A percentile compares a stretch with the other conserved stretches of the same genome.
Evolutionary conservation across 2,113 vertebrate species (phyloP).

Genomic region (Malurus alboscapulatus): DNA sequence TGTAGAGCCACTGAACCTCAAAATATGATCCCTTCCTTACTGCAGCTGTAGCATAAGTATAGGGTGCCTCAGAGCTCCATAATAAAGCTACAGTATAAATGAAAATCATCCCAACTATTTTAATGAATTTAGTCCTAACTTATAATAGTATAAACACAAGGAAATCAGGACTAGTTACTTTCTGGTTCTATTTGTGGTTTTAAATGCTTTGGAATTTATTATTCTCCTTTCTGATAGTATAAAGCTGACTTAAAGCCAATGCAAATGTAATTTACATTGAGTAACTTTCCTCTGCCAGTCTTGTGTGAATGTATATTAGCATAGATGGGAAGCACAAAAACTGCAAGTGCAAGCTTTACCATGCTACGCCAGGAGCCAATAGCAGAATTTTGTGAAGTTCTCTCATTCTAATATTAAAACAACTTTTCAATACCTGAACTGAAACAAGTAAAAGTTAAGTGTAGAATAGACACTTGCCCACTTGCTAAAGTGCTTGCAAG

Average conservation of each 20-base stretch:
- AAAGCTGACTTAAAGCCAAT: conserved; percentile 35
- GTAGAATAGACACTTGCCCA: not conserved
- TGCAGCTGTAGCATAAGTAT: not conserved
- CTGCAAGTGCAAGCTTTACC: not conserved
- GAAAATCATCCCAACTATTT: not conserved
- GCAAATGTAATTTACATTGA: conserved; percentile 51
- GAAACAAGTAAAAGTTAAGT: not conserved
- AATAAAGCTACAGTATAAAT: not conserved
- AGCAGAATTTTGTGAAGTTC: not conserved
- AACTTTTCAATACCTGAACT: not conserved
- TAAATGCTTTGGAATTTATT: conserved; percentile 19
- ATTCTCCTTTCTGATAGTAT: not conserved
- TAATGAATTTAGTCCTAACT: not conserved
- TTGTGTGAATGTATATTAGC: not conserved
- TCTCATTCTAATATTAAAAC: not conserved
- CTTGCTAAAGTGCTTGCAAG: not conserved
- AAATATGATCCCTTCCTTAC: not conserved
- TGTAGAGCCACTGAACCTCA: not conserved
- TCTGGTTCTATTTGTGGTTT: not conserved
- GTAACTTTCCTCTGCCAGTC: conserved; percentile 30
- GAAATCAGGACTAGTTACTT: not conserved
- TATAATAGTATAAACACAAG: not conserved
- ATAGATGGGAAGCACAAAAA: not conserved
- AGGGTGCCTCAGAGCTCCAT: not conserved
- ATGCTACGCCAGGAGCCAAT: not conserved